Percentiles rank a stretch among this genome's conserved stretches.
These are phyloP conservation scores for Luperina testacea DNA, from an alignment of 2,888 invertebrate genomes.

Conservation along the genomic window DNA sequence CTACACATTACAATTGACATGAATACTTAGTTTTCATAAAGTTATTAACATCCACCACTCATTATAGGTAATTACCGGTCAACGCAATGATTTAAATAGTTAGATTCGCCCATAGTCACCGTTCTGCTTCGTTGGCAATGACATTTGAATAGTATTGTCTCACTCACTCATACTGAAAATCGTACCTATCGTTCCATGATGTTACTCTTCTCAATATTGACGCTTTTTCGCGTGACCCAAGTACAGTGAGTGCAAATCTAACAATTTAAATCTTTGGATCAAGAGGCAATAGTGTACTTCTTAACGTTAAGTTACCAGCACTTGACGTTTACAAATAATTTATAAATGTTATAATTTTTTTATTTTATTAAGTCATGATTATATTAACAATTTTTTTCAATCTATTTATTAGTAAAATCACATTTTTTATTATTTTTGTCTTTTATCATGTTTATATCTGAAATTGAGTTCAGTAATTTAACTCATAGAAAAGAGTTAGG, in stretches of 20 bases:
- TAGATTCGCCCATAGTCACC: background rate
- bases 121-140: background rate
- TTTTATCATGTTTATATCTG: conserved; percentile 13
- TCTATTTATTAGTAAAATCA: conserved; percentile 8
- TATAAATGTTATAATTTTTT: background rate
- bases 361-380: conserved; percentile 19
- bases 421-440: conserved; percentile 19
- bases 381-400: background rate
- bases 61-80: background rate
- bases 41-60: conserved; percentile 19
- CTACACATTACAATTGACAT: conserved; percentile 57
- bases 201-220: background rate
- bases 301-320: conserved; percentile 46
- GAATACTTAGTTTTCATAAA: conserved; percentile 37
- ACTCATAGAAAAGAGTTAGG: background rate
- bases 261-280: conserved; percentile 1
- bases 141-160: background rate
- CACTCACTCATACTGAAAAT: background rate
- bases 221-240: background rate
- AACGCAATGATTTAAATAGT: conserved; percentile 3
- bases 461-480: conserved; percentile 9
- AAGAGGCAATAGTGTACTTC: background rate
- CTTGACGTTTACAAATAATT: conserved; percentile 35
- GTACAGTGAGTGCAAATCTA: background rate
- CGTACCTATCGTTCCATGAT: background rate